These are phyloP conservation scores for Chloroceryle amazona DNA, from an alignment of 2,797 vertebrate species.

Conservation along the genomic window DNA sequence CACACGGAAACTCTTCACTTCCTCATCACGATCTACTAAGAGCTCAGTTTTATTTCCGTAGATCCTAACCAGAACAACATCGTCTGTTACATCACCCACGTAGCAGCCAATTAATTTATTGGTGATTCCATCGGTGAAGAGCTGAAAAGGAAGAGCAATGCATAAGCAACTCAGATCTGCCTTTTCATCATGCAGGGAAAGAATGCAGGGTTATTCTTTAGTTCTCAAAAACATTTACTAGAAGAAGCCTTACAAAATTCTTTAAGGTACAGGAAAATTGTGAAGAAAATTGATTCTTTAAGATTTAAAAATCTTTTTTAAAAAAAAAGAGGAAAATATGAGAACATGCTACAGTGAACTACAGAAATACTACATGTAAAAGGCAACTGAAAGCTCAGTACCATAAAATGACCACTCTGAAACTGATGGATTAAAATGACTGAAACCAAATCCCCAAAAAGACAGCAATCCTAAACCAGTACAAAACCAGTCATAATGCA, in stretches of 20 bases:
- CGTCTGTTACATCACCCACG: slow-evolving; percentile 85
- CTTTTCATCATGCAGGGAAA: accelerated
- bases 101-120: slow-evolving; percentile 98
- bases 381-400: not conserved
- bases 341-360: not conserved
- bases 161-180: not conserved
- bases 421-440: not conserved
- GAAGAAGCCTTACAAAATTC: not conserved
- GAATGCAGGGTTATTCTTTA: not conserved
- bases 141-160: slow-evolving; percentile 73
- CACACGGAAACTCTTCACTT: slow-evolving; percentile 96
- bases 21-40: slow-evolving; percentile 93
- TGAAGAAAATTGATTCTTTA: not conserved
- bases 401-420: not conserved
- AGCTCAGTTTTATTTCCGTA: slow-evolving; percentile 97
- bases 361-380: not conserved
- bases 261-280: not conserved
- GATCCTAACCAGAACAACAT: slow-evolving; percentile 95
- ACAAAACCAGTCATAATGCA: not conserved
- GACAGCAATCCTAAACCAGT: not conserved
- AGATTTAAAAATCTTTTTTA: not conserved
- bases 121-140: slow-evolving; percentile 97
- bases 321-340: no score
- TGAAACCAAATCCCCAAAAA: not conserved
- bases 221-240: not conserved